Percentiles rank a stretch among this genome's conserved stretches.
Conservation (phyloP, 2,888 invertebrate genomes). For the Cheilosia pagana region DNA sequence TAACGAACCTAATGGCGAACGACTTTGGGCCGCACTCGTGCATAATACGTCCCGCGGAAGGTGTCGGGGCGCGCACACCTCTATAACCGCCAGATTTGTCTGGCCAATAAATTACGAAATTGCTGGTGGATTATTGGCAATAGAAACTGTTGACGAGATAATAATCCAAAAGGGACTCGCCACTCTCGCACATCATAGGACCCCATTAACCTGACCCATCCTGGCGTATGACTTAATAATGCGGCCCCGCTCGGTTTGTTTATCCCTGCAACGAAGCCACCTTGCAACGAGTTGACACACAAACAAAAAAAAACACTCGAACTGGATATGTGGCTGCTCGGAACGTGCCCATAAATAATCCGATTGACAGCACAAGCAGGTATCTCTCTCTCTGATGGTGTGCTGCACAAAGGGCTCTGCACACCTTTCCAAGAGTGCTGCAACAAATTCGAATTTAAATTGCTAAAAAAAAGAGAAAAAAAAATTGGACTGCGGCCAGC, state of each 20-base stretch:
- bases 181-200: conserved; percentile 18
- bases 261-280: conserved; percentile 52
- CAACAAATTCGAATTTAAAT: conserved; percentile 71
- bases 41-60: conserved; percentile 38
- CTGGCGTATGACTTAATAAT: conserved; percentile 69
- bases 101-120: conserved; percentile 71
- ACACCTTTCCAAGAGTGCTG: conserved; percentile 61
- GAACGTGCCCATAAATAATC: conserved; percentile 69
- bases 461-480: conserved; percentile 43
- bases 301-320: conserved; percentile 21
- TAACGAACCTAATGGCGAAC: conserved; percentile 74
- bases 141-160: conserved; percentile 73
- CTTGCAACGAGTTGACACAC: conserved; percentile 67
- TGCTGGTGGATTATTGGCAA: conserved; percentile 70
- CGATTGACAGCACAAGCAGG: conserved; percentile 64
- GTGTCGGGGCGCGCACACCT: conserved; percentile 69
- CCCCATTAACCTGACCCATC: conserved; percentile 66
- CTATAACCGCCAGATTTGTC: conserved; percentile 34
- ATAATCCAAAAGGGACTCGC: conserved; percentile 68
- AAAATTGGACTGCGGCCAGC: conserved; percentile 61
- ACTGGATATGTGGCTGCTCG: conserved; percentile 49
- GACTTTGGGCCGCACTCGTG: conserved; percentile 49
- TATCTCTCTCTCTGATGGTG: conserved; percentile 1
- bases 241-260: not conserved
- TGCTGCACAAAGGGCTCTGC: conserved; percentile 46